Base-by-base conservation (phyloP, 2,113 vertebrate species). In the Coryphaenoides rupestris region DNA sequence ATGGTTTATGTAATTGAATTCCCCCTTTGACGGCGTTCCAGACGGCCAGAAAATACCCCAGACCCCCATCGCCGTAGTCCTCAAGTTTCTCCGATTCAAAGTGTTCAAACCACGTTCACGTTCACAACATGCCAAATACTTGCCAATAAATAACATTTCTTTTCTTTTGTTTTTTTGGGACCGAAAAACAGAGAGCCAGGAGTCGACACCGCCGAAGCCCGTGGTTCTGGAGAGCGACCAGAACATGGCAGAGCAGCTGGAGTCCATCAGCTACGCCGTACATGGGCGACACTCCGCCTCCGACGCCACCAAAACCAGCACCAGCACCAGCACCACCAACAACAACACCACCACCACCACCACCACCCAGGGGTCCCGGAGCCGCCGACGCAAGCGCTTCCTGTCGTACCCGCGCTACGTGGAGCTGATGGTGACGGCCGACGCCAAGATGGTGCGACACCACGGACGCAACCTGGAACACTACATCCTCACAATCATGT, bases 391-490 rank as follows among this genome's bases (percentile, higher is more conserved):
- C 74, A 99, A 95, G 75, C 93, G 97, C 10, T 98, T 99, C 80
- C 90, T 98, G 73, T 99, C 97, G 10, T 97, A 98, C 75, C 97
- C 95, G n/a, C 93, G 97, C 88, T 96, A 96, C 0, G 95, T 98
- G 21, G 97, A 99, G 79, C 92, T 98, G 64, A 99, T 99, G 97
- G 94, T 98, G 76, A 95, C 95, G 10, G 94, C 95, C 0, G 97
- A 99, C 3, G 84, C 81, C 66, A 98, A 96, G 88, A 98, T 98
- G 97, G 91, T 89, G 64, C 91, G 24, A 24, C 92, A 98, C 74
- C 96, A 99, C 0, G 95, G 95, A 49, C 89, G 75, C 75, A 96
- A 97, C 71, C 86, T 99, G 45, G 93, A 99, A 72, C 95, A 98
- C 89, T 99, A 98, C 60, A 77, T 98, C 78, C 84, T 99, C 70